Conservation (phyloP, 2,113 vertebrate genomes). For the Carassius auratus region DNA sequence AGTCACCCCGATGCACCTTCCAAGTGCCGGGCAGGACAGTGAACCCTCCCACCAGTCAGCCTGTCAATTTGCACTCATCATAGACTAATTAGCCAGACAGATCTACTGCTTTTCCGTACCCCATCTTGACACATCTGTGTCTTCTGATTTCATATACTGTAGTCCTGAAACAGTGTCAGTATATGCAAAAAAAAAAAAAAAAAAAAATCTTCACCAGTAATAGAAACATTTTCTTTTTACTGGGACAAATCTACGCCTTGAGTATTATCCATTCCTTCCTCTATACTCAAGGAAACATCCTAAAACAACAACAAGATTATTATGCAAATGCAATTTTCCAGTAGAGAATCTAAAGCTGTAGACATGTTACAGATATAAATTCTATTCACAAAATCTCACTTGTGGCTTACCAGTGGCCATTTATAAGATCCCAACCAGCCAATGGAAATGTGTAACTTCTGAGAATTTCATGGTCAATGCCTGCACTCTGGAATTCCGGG, state of each 20-base stretch:
- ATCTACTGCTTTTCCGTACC: conserved; percentile 23
- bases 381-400: not conserved
- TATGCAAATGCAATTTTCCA: not conserved
- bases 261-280: not conserved
- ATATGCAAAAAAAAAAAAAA: not conserved
- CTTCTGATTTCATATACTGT: conserved; percentile 2
- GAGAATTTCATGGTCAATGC: conserved; percentile 13
- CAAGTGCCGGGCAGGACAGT: not conserved
- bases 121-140: conserved; percentile 36
- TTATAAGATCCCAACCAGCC: not conserved
- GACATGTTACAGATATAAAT: not conserved
- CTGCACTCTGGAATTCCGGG: conserved; percentile 16
- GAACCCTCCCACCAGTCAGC: conserved; percentile 2
- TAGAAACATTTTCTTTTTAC: not conserved
- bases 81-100: conserved; percentile 40
- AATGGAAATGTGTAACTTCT: not conserved
- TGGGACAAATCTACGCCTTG: not conserved
- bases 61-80: conserved; percentile 32
- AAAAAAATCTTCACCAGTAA: not conserved
- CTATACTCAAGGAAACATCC: not conserved
- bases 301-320: not conserved
- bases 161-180: not conserved
- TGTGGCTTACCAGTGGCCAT: not conserved
- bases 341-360: not conserved
- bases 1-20: not conserved